Base-by-base conservation (phyloP, 1,140 invertebrate species). In the Tetramorium simillimum region DNA sequence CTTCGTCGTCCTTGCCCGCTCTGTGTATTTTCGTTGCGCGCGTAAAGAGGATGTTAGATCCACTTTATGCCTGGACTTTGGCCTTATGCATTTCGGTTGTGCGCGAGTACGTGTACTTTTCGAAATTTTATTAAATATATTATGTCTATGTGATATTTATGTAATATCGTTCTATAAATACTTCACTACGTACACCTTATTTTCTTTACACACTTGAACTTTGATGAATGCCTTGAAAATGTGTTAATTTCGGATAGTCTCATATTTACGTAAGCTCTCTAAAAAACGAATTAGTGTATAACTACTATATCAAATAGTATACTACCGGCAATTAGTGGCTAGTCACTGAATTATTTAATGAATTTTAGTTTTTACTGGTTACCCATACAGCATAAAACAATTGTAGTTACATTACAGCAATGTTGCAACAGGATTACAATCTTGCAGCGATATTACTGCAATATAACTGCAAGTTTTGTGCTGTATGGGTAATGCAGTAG, bases 1-100 rank as follows among this genome's bases (percentile, higher is more conserved):
- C 82, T 82, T 90, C 87, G 78, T 86, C 88, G 84, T 85, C 60
- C 85, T 89, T 81, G 80, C 69, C 24, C 53, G 80, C 69, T 62
- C 76, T 24, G 56, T 28, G 62, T 46, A 75, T 80, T 87, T 89
- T 78, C 67, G 75, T 89, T 62, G 58, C 53, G 58, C 51, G 46
- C 65, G 58, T 58, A 63, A 33, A 62, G 63, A 40, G 56, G 28
- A 92, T 91, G 91, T 92, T 92, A 89, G 88, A 91, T 88, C 58
- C 77, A 78, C 72, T 88, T 89, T 88, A 80, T 24, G 67, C 63
- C 75, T 77, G 73, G 21, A 60, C 58, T 18, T 21, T 4, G 60
- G 43, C 28, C 43, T 40, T 67, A 73, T 49, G 65, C 37, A 60
- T 73, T 46, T 49, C 63, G 21, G 3, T 33, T 33, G 4, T 43